phyloP scores from a whole-genome alignment of 2,888 invertebrate genomes.

The Amorpha juglandis region DNA sequence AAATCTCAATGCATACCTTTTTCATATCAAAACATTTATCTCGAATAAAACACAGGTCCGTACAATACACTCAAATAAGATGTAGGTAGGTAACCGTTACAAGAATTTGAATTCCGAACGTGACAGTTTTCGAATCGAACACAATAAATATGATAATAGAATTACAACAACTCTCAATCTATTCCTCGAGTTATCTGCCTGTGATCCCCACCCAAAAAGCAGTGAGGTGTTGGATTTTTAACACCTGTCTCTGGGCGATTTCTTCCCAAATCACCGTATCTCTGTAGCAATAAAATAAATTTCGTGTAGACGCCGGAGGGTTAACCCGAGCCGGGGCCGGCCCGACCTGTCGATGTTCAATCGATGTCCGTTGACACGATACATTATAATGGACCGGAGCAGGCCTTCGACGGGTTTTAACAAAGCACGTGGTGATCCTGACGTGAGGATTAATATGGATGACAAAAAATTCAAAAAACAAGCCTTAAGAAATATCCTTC shows the following conservation, averaged over 20 bases:
- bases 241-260: conserved; percentile 82
- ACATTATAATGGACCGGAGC: conserved; percentile 80
- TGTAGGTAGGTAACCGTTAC: conserved; percentile 60
- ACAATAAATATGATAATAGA: conserved; percentile 74
- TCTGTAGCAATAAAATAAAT: conserved; percentile 83
- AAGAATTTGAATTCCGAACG: conserved; percentile 63
- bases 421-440: conserved; percentile 82
- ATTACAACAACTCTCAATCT: conserved; percentile 74
- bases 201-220: conserved; percentile 69
- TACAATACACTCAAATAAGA: conserved; percentile 53
- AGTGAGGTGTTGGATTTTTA: conserved; percentile 80
- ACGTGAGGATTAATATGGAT: conserved; percentile 82
- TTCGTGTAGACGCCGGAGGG: conserved; percentile 81
- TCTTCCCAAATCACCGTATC: conserved; percentile 82
- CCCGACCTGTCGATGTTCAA: conserved; percentile 78
- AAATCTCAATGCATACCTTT: conserved; percentile 65
- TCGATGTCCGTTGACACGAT: conserved; percentile 83
- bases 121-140: conserved; percentile 52
- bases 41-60: conserved; percentile 51
- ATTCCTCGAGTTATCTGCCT: conserved; percentile 73
- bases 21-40: conserved; percentile 65
- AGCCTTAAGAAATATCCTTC: conserved; percentile 62
- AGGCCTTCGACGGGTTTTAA: conserved; percentile 78
- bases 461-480: conserved; percentile 67
- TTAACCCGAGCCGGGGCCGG: conserved; percentile 63